A percentile compares a stretch with the other conserved stretches of the same genome.
Evolutionary conservation across 2,113 vertebrate genomes (phyloP).

Genomic region (Glareola pratincola): DNA sequence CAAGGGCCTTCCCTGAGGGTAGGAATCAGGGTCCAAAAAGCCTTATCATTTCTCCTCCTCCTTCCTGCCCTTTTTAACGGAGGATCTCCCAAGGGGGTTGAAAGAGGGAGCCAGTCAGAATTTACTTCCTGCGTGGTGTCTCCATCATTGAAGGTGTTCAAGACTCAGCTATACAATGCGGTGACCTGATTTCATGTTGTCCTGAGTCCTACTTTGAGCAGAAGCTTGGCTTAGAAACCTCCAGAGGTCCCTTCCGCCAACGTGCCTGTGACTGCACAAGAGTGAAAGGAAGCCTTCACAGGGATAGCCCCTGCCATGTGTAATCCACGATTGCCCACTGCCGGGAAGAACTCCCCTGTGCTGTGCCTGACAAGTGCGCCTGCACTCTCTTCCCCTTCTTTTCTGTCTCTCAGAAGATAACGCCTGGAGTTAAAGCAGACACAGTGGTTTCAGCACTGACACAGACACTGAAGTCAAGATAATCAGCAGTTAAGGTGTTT

Average conservation of each 20-base stretch:
- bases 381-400: neutral
- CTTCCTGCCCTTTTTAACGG: neutral
- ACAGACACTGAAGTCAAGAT: neutral
- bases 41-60: neutral
- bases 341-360: neutral
- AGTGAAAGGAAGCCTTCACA: neutral
- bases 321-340: neutral
- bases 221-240: neutral
- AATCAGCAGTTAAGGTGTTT: neutral
- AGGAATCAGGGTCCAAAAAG: neutral
- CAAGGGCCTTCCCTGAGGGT: neutral
- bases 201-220: neutral
- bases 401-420: neutral
- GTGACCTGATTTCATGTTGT: neutral
- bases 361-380: neutral
- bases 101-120: neutral
- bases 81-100: neutral
- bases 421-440: neutral
- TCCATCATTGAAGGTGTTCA: neutral
- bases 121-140: neutral
- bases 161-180: neutral
- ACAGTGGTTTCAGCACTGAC: neutral
- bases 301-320: rapidly evolving
- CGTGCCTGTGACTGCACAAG: neutral
- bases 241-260: neutral